phyloP scores from a whole-genome alignment of 2,113 vertebrate genomes.

The Machaerirhynchus nigripectus region DNA sequence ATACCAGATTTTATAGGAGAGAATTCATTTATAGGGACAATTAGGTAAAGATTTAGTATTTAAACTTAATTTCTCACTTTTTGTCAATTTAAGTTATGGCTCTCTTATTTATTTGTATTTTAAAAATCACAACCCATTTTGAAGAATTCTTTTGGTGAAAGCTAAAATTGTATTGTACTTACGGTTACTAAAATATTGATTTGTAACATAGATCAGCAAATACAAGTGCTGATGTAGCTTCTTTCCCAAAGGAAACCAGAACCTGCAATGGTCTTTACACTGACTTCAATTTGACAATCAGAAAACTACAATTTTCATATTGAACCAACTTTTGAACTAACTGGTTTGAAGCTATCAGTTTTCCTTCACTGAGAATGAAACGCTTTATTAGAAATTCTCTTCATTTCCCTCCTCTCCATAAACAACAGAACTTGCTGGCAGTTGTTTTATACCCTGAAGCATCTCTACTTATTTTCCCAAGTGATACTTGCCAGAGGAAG shows the following conservation, averaged over 20 bases:
- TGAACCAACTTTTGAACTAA: neutral
- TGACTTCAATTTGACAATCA: neutral
- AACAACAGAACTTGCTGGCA: neutral
- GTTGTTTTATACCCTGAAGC: neutral
- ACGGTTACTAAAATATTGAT: neutral
- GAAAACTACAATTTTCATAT: neutral
- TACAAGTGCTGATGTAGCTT: neutral
- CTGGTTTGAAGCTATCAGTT: neutral
- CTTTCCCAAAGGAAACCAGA: neutral
- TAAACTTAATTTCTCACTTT: neutral
- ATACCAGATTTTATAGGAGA: neutral
- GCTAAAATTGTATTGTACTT: neutral
- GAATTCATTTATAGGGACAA: neutral
- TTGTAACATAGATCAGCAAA: neutral
- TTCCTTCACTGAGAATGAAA: neutral
- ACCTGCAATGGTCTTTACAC: neutral
- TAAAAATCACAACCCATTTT: neutral
- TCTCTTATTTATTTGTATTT: neutral
- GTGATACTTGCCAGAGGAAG: neutral
- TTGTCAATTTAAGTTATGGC: neutral
- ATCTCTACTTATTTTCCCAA: neutral
- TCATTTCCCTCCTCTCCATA: neutral
- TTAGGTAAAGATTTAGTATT: neutral
- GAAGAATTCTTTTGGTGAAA: neutral
- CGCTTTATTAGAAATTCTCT: neutral